Conservation (phyloP, 2,888 invertebrate species). For the Eumerus sabulonum region DNA sequence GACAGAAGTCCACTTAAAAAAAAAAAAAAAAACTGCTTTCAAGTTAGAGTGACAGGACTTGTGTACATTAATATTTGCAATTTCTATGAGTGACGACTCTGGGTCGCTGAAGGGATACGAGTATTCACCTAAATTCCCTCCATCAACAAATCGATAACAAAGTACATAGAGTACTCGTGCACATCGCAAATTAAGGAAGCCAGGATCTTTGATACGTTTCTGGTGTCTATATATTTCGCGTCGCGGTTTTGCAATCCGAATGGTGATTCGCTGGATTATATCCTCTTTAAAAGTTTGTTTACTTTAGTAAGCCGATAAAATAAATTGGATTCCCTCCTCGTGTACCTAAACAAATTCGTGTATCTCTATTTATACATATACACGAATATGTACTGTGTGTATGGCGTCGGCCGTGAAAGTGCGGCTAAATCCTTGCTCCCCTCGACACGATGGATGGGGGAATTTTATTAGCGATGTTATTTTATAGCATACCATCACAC, state of each 20-base stretch:
- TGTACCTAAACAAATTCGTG: too few relatives aligned
- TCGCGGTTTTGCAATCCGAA: constrained; percentile 27
- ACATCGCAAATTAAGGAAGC: constrained; percentile 40
- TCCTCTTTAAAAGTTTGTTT: constrained; percentile 46
- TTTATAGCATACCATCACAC: constrained; percentile 33
- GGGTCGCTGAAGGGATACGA: too few relatives aligned
- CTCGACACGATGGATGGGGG: too few relatives aligned
- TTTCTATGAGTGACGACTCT: too few relatives aligned
- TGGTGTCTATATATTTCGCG: constrained; percentile 44
- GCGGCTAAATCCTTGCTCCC: too few relatives aligned
- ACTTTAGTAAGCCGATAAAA: constrained; percentile 63
- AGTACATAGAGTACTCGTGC: constrained; percentile 8
- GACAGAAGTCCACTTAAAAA: too few relatives aligned
- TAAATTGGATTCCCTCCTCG: constrained; percentile 55
- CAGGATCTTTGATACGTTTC: constrained; percentile 59
- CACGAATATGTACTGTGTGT: too few relatives aligned
- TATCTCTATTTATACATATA: too few relatives aligned
- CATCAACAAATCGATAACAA: too few relatives aligned
- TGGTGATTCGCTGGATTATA: constrained; percentile 15
- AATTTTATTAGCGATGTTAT: constrained; percentile 54
- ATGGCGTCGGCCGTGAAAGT: too few relatives aligned
- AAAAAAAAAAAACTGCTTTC: not conserved
- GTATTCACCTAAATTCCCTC: too few relatives aligned
- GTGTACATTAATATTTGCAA: not conserved
- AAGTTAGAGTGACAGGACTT: not conserved